Conservation (phyloP, 2,888 invertebrate genomes). For the Melipona bicolor region DNA sequence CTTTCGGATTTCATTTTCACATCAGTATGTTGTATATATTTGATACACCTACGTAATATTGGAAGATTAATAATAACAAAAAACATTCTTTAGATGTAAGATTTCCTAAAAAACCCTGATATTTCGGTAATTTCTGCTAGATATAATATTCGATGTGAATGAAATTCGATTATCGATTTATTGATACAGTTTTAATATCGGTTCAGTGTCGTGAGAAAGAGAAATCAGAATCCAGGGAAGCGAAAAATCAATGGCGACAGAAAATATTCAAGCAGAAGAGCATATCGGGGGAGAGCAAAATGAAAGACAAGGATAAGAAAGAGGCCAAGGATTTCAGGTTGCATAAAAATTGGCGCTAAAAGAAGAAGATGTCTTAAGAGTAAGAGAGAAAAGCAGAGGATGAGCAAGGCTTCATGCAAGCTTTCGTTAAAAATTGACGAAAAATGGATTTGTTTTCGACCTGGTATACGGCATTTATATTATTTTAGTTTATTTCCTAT, state of each 20-base stretch:
- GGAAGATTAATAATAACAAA: neutral
- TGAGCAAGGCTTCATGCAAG: neutral
- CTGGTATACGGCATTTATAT: constrained; percentile 10
- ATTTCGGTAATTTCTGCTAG: neutral
- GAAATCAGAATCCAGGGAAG: neutral
- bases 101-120: neutral
- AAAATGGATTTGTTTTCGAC: constrained; percentile 54
- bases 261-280: constrained; percentile 27
- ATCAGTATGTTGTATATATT: neutral
- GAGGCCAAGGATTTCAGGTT: constrained; percentile 35
- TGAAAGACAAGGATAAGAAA: constrained; percentile 47
- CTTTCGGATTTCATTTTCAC: neutral
- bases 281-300: constrained; percentile 23
- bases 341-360: constrained; percentile 37
- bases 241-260: constrained; percentile 23
- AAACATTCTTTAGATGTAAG: neutral
- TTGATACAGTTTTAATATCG: neutral
- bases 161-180: neutral
- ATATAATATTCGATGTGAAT: too few species aligned
- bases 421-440: constrained; percentile 46
- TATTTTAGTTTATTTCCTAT: neutral
- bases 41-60: neutral
- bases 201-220: too few species aligned
- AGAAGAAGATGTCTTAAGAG: constrained; percentile 16
- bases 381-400: constrained; percentile 4